Conservation (phyloP, 2,113 vertebrate genomes). For the Anolis sagrei region DNA sequence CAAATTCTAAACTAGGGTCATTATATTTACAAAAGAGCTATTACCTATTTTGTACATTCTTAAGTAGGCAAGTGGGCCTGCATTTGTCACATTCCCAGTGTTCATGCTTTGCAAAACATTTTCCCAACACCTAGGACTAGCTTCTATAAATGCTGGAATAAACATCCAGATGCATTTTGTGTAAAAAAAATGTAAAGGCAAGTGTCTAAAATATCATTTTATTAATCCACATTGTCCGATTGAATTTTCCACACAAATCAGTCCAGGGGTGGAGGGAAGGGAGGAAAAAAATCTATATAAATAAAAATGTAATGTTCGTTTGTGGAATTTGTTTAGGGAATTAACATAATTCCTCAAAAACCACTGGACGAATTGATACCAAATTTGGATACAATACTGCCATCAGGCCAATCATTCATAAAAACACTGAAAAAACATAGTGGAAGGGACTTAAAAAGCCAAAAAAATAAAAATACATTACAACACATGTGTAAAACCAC, state of each 20-base stretch:
- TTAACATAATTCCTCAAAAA: no score
- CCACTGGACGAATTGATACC: no score
- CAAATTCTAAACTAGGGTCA: not conserved
- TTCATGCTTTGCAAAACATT: not conserved
- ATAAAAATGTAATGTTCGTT: no score
- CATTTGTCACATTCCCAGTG: not conserved
- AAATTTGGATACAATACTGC: no score
- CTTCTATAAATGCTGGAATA: not conserved
- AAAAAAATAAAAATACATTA: no score
- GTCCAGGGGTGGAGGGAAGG: not conserved
- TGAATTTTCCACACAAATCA: not conserved
- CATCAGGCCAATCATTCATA: no score
- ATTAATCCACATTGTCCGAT: not conserved
- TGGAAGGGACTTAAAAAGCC: no score
- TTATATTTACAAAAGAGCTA: not conserved
- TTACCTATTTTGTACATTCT: not conserved
- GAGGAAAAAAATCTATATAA: no score
- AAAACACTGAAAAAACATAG: no score
- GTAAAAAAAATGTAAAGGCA: not conserved
- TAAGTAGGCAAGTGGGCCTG: not conserved
- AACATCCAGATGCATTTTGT: not conserved
- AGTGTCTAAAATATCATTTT: not conserved
- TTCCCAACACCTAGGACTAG: not conserved
- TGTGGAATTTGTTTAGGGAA: no score
- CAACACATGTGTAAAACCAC: no score